A percentile compares a stretch with the other conserved stretches of the same genome.
These are phyloP conservation scores for Rissa tridactyla DNA, from an alignment of 2,113 vertebrate genomes.

Conservation along the genomic window DNA sequence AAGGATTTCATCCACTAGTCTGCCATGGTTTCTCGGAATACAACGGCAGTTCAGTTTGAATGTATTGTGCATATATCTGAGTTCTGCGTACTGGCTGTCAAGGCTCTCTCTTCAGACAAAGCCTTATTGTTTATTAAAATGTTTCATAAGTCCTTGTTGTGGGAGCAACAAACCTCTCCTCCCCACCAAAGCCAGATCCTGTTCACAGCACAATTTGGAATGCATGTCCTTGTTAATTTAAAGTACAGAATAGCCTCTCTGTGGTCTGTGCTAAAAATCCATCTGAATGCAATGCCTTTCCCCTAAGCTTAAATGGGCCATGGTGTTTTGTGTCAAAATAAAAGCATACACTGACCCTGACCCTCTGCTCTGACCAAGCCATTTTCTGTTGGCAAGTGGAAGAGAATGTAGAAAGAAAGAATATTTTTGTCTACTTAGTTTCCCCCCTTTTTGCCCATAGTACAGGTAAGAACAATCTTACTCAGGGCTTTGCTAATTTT, in stretches of 20 bases:
- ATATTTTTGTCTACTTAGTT: not conserved
- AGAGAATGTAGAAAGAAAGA: not conserved
- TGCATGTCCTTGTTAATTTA: constrained; percentile 43
- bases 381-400: not conserved
- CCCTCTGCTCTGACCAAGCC: not conserved
- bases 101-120: constrained; percentile 28
- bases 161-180: constrained; percentile 33
- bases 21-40: constrained; percentile 10
- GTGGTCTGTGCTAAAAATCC: constrained; percentile 38
- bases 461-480: not conserved
- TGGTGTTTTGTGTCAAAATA: constrained; percentile 32
- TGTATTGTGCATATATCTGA: not conserved
- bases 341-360: not conserved
- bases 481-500: not conserved
- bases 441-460: fast-evolving
- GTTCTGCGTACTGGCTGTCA: constrained; percentile 9
- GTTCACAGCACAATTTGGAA: constrained; percentile 10
- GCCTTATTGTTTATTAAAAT: constrained; percentile 46
- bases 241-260: constrained; percentile 55
- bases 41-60: constrained; percentile 1
- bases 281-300: constrained; percentile 26
- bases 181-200: not conserved
- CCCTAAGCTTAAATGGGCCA: not conserved
- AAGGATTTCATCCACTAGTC: constrained; percentile 5
- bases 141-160: constrained; percentile 36